Evolutionary conservation across 2,797 vertebrate species (phyloP), one percentile per base, ranked within the genome.

Genomic region (Poeciliopsis presidionis): DNA sequence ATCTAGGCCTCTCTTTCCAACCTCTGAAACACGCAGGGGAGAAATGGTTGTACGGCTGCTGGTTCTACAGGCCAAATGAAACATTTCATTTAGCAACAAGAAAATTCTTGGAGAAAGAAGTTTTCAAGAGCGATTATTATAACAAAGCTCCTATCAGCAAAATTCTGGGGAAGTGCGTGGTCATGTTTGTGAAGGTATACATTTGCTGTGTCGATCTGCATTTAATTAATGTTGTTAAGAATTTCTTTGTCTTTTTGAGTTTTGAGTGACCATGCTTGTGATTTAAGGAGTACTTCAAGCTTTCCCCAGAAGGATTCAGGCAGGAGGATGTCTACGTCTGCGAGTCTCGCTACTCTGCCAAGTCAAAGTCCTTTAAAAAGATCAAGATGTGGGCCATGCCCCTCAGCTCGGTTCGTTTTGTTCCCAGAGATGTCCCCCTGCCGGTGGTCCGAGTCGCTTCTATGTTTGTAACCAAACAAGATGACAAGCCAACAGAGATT

Each of bases 361-460:
- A 99, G 93, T 96, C 97, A 45, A 99, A 99, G 86, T 97, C 98
- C 78, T 99, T 99, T 90, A 99, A 99, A 90, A 99, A 99, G 95
- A 99, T 99, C 92, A 99, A 99, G 83, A 90, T 99, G 90, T 99
- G 98, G 98, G 96, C 98, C 69, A 98, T 99, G 98, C 98, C 98
- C 7, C 87, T 98, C 82, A 98, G 97, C 93, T 98, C 98, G 0
- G 97, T 99, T 11, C 96, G 96, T 51, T 98, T 99, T 86, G 94
- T 97, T 59, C 96, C 97, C 53, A 96, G 98, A 83, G 97, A 98
- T 0, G 95, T 97, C 2, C 97, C 98, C 1, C 92, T 99, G 73
- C 98, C 98, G 2, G 98, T 99, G 9, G 98, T 99, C 36, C 96
- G 98, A 4, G 98, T 99, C 51, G 98, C 98, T 12, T 99, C 98